Evolutionary conservation across 1,140 invertebrate genomes (phyloP), one percentile per base, ranked within the genome.

Genomic region (Glossosoma conforme): DNA sequence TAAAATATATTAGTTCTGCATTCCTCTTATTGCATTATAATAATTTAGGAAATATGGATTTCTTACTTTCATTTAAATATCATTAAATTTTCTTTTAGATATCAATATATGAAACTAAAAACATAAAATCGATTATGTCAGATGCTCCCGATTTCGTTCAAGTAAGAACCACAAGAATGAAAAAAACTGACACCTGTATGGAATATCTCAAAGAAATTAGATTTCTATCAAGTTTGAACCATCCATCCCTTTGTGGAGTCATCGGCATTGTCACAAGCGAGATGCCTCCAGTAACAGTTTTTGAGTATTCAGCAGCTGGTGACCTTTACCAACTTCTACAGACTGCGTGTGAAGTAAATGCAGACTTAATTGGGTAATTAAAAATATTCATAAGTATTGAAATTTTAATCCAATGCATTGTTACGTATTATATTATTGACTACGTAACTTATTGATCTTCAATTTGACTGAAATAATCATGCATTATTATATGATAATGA

Each of bases 281-380:
- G 45, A 70, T 82, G 45, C 83, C 83, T 4, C 76, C 82, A 9
- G 85, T 83, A 76, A 80, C 85, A 54, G 78, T 91, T 22, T 79
- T 88, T 45, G 87, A 91, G 66, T 87, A 87, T 65, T 84, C 84
- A 57, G 85, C 86, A 60, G 79, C 85, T 53, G 86, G 87, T n/a
- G 87, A 90, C 70, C 75, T 91, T 11, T 81, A 83, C 61, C 84
- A 89, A 64, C 86, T 42, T 22, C 25, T 42, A 24, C 21, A 25
- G 17, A 13, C 40, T 11, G 11, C 21, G 11, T 3, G 18, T 5
- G 18, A 14, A 17, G 11, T 38, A 18, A 17, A 14, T 38, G 19
- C 10, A 17, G 36, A 38, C 15, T 18, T 18, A 10, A 38, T 38
- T 10, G 19, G 36, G 36, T 38, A 38, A 38, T 8, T n/a, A n/a